Evolutionary conservation across 2,113 vertebrate genomes (phyloP), one percentile per base, ranked within the genome.

Genomic region (Clarias macrocephalus): DNA sequence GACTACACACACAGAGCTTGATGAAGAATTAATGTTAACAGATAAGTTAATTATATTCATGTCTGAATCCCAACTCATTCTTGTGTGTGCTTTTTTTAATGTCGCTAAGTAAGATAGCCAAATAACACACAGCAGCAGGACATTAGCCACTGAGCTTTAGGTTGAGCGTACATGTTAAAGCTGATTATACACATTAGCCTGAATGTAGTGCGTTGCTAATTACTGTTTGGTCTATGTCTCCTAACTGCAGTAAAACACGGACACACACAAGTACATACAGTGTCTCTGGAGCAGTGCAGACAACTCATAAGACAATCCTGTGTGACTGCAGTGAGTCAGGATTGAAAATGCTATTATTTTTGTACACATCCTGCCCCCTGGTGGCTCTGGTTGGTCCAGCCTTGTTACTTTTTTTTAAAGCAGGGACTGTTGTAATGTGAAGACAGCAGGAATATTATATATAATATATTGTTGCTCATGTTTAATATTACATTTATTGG

Each of bases 401-500:
- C 7, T 80, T 65, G 30, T 70, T 62, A 86, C 23, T 80, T 52
- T 48, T 48, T 23, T 75, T 75, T 3, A 33, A 60, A 62, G 28
- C n/a, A 8, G 48, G 30, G 33, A 56, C 21, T 63, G 81, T 75
- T 66, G 57, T 28, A 65, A 16, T 28, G 42, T 81, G 59, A 42
- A 19, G 28, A 80, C 59, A 57, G 23, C 37, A 65, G n/a, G 25
- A 65, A 65, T 75, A 62, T 62, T 62, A 59, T 81, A 81, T 59
- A 70, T 63, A 42, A 76, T n/a, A 30, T 81, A 48, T 62, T 19
- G 52, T 85, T 87, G 82, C n/a, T 85, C 56, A 88, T 83, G 80
- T 85, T 48, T 66, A 81, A 87, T 76, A 85, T 80, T 84, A 62
- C 88, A 79, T 60, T 85, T 70, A 85, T 66, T 63, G 23, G 54